These are phyloP conservation scores for Tachypleus tridentatus DNA, from an alignment of 1,140 invertebrate genomes.

Conservation along the genomic window DNA sequence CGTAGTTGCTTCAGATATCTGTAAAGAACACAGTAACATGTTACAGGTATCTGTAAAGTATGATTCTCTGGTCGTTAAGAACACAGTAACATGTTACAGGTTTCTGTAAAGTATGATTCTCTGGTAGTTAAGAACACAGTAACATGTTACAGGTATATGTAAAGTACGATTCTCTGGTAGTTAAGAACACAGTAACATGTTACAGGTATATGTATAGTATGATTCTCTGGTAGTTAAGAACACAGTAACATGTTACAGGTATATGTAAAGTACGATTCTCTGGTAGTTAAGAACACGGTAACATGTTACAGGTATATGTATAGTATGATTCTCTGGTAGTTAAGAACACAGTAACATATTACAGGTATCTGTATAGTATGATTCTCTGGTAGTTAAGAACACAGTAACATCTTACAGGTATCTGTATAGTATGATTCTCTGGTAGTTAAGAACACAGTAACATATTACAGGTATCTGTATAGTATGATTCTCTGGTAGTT, in stretches of 20 bases:
- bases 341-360: no score
- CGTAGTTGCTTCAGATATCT: constrained; percentile 61
- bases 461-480: background rate
- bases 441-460: constrained; percentile 9
- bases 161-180: background rate
- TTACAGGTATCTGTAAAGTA: background rate
- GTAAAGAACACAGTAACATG: constrained; percentile 13
- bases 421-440: no score
- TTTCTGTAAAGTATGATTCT: constrained; percentile 4
- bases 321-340: no score
- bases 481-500: background rate
- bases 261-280: no score
- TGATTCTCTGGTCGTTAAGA: background rate
- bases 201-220: background rate
- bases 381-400: no score
- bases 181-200: constrained; percentile 4
- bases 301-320: no score
- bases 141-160: background rate
- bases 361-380: no score
- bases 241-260: no score
- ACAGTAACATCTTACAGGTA: no score
- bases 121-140: background rate
- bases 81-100: constrained; percentile 2
- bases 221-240: no score
- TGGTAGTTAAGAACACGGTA: no score